Base-by-base conservation (phyloP, 2,113 vertebrate genomes). In the Alligator mississippiensis region DNA sequence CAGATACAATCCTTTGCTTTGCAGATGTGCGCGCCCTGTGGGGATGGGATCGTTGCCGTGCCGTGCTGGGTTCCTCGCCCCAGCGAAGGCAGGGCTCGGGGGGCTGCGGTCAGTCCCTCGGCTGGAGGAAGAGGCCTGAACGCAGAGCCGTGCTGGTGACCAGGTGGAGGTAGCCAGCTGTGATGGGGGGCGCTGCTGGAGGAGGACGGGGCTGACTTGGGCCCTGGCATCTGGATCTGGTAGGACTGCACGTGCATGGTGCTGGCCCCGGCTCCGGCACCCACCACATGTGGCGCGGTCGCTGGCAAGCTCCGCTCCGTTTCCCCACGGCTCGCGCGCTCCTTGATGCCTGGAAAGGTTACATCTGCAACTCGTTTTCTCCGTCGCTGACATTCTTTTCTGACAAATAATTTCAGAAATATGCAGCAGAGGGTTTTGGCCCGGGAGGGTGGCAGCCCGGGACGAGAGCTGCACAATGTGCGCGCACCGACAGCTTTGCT, bases 301-400 rank as follows among this genome's bases (percentile, higher is more conserved):
- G 38, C 89, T 96, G 22, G 21, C 64, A 93, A 92, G 90, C 87
- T 96, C 92, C 95, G 83, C 84, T 80, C 80, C 84, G 79, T 78
- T 83, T 82, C 96, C 89, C 78, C 82, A 89, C 60, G 90, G 92
- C 94, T 96, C 59, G 87, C 96, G 94, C 96, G 95, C 84, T 95
- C 94, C 96, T 84, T 85, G 95, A 96, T 96, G 93, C 90, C 85
- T 90, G 89, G 92, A 94, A 96, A 97, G 96, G 95, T 97, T 96
- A 96, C 95, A 94, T 96, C 96, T 97, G 96, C 84, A 96, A 96
- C 89, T 96, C 93, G 84, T 97, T 97, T 97, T 90, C 93, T 86
- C 62, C 93, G 94, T 95, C 85, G 82, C 11, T 97, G 93, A 96
- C 82, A 87, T 97, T 96, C 89, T 96, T 93, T 95, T 96, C 96